Conservation (phyloP, 64 coral and sea anemone species). For the Orbicella faveolata region DNA sequence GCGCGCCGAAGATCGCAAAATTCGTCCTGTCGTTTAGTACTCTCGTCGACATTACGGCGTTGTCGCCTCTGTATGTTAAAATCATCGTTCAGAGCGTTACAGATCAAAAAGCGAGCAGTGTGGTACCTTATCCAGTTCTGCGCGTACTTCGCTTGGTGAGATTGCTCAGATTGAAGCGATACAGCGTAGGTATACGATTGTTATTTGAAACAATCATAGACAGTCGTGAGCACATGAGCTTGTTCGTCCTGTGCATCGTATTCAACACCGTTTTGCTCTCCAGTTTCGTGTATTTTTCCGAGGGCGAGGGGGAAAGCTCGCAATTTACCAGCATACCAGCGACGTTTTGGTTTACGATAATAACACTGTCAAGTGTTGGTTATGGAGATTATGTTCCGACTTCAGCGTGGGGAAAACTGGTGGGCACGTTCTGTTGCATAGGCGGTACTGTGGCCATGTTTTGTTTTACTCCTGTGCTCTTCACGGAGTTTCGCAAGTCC, state of each 20-base stretch:
- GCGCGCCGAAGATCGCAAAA: conserved; percentile 38
- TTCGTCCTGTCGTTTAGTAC: conserved; percentile 47
- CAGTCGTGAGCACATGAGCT: conserved; percentile 55
- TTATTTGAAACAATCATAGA: conserved; percentile 67
- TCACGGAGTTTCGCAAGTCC: conserved; percentile 66
- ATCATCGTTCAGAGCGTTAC: not conserved
- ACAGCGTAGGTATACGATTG: conserved; percentile 57
- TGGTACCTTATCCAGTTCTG: conserved; percentile 20
- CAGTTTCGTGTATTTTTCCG: conserved; percentile 63
- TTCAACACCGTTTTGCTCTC: conserved; percentile 67
- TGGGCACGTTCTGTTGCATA: conserved; percentile 62
- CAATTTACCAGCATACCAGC: conserved; percentile 74
- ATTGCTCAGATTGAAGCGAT: conserved; percentile 54
- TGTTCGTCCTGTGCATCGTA: conserved; percentile 48
- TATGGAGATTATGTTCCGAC: conserved; percentile 75
- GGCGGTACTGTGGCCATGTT: conserved; percentile 65
- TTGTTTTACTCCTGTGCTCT: conserved; percentile 73
- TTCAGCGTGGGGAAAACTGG: conserved; percentile 56
- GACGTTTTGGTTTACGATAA: conserved; percentile 68
- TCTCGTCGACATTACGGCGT: conserved; percentile 53
- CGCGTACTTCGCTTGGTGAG: conserved; percentile 45
- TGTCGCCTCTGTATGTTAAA: conserved; percentile 63
- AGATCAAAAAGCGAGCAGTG: not conserved
- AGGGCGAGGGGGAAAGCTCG: conserved; percentile 34
- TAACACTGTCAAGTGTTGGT: conserved; percentile 69